phyloP scores from a whole-genome alignment of 2,888 invertebrate genomes.

The Neocrepidodera transversa region DNA sequence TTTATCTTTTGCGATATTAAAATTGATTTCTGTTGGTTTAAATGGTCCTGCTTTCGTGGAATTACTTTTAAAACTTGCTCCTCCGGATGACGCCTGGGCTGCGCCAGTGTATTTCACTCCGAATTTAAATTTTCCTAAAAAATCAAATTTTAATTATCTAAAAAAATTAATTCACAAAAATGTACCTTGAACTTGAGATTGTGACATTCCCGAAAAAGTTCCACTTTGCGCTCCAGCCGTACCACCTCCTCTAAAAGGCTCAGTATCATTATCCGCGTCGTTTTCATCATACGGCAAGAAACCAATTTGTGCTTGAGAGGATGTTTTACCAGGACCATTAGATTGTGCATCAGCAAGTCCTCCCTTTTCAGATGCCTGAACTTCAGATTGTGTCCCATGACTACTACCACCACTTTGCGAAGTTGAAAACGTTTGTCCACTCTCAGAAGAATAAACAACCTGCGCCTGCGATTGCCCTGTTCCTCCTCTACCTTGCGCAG shows the following conservation, averaged over 20 bases:
- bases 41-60: slow-evolving; percentile 43
- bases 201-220: slow-evolving; percentile 77
- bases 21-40: slow-evolving; percentile 43
- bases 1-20: slow-evolving; percentile 24
- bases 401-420: slow-evolving; percentile 78
- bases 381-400: slow-evolving; percentile 81
- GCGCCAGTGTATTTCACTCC: slow-evolving; percentile 66
- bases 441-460: slow-evolving; percentile 77
- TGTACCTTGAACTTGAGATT: slow-evolving; percentile 76
- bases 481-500: slow-evolving; percentile 77
- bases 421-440: slow-evolving; percentile 77
- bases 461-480: slow-evolving; percentile 79
- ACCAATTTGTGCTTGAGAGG: slow-evolving; percentile 88
- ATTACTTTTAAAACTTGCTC: slow-evolving; percentile 54
- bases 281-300: slow-evolving; percentile 77
- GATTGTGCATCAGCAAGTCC: slow-evolving; percentile 88
- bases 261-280: slow-evolving; percentile 62
- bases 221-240: slow-evolving; percentile 82
- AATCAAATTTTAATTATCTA: neutral
- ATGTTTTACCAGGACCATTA: slow-evolving; percentile 82
- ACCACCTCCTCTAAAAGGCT: slow-evolving; percentile 77
- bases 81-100: slow-evolving; percentile 82
- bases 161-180: too few species aligned
- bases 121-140: slow-evolving; percentile 63
- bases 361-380: slow-evolving; percentile 81